These are phyloP conservation scores for Rhogogaster chlorosoma DNA, from an alignment of 2,888 invertebrate species.

Conservation along the genomic window DNA sequence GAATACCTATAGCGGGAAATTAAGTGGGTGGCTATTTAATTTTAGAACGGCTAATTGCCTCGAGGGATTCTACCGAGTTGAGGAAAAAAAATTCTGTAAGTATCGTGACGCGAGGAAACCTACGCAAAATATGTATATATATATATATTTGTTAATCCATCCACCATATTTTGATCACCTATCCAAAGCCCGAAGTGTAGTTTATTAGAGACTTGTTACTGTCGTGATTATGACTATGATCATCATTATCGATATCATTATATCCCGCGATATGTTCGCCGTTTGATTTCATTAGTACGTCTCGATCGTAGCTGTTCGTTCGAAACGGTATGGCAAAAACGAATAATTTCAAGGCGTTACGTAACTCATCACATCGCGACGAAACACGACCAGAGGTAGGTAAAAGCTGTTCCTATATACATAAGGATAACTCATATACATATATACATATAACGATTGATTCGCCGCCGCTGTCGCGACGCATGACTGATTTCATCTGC, in stretches of 20 bases:
- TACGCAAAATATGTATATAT: background rate
- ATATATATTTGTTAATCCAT: background rate
- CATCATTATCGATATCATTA: background rate
- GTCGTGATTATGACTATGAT: background rate
- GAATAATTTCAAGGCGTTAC: background rate
- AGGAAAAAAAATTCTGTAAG: background rate
- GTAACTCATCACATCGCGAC: background rate
- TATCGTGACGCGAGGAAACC: conserved; percentile 8
- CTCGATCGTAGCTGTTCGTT: background rate
- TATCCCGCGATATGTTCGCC: background rate
- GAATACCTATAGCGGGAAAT: background rate
- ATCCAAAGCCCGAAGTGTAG: background rate
- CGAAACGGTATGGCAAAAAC: background rate
- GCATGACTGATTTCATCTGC: conserved; percentile 29
- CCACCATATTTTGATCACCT: conserved; percentile 12
- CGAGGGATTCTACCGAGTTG: background rate
- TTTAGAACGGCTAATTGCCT: conserved; percentile 20
- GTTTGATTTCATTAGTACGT: background rate
- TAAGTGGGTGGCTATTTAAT: conserved; percentile 10
- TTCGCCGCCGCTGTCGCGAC: conserved; percentile 34
- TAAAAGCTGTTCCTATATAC: background rate
- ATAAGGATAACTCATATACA: background rate
- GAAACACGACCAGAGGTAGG: background rate
- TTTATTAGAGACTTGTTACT: background rate
- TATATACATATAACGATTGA: conserved; percentile 20